Base-by-base conservation (phyloP, 2,888 invertebrate species). In the Subacronicta megacephala region DNA sequence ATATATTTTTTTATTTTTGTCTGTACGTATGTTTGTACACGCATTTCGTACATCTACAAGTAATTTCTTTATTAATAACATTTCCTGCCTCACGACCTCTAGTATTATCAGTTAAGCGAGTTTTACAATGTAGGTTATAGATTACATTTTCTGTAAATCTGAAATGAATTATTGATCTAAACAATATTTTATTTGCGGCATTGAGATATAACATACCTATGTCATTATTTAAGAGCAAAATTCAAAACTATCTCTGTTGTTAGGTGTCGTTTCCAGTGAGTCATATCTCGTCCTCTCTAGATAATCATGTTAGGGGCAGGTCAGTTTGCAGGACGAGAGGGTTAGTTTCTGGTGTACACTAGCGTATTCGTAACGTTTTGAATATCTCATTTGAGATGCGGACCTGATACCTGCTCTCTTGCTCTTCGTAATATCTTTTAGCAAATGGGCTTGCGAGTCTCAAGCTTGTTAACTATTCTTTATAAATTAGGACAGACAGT, bases 241-340 rank as follows among this genome's bases (percentile, higher is more conserved):
- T 20, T 7, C 7, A 12, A 20, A 7, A 5, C 7, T 7, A 20
- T n/a, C 6, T 7, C 20, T 38, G 9, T 26, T 26, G 26, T 10
- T 26, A 4, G 13, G 43, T 40, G 67, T 20, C 81, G 18, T 17
- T 72, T 84, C 83, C 44, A 82, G 82, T 13, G 3, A 16, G 13
- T 15, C 10, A 13, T 49, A 75, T 45, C 23, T 70, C 67, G 40
- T 33, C 29, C 66, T 42, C 57, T 63, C 68, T 70, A 80, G 71
- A 72, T 89, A 90, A 90, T 88, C 82, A 76, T 81, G 83, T 90
- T 89, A 90, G 76, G 58, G 71, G 77, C 78, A 83, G 82, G 82
- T 83, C 79, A 81, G 81, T 80, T 83, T 83, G 81, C 79, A 82
- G 85, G 84, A 83, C 85, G 83, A 72, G 81, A 80, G 81, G 83